These are phyloP conservation scores for Penelope pileata DNA, from an alignment of 2,113 vertebrate species.

Conservation along the genomic window DNA sequence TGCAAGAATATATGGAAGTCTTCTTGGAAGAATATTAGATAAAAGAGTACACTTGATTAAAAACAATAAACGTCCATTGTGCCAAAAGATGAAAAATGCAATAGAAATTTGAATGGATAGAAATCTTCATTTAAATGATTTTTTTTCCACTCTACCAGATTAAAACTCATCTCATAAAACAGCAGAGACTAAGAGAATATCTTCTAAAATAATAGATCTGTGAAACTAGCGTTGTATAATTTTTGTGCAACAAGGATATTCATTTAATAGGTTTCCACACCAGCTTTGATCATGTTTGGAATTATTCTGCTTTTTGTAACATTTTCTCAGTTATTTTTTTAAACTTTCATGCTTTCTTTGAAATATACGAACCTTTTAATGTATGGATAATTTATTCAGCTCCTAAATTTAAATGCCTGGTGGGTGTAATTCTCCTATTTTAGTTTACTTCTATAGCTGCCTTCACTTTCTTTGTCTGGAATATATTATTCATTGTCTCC, in stretches of 20 bases:
- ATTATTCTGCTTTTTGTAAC: constrained; percentile 75
- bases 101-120: constrained; percentile 51
- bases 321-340: constrained; percentile 69
- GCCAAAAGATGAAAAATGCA: constrained; percentile 2
- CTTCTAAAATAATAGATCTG: constrained; percentile 45
- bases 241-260: constrained; percentile 61
- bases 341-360: constrained; percentile 71
- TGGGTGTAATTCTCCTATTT: constrained; percentile 78
- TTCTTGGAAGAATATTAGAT: constrained; percentile 3
- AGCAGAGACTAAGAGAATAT: constrained; percentile 35
- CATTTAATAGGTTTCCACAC: constrained; percentile 68
- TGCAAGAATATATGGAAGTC: neutral
- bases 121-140: neutral
- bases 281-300: constrained; percentile 72
- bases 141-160: constrained; percentile 34
- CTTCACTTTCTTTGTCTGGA: constrained; percentile 77
- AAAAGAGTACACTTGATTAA: constrained; percentile 19
- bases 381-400: constrained; percentile 79
- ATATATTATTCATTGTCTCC: constrained; percentile 79
- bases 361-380: constrained; percentile 78
- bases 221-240: constrained; percentile 37
- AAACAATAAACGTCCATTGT: neutral
- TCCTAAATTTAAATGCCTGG: constrained; percentile 77
- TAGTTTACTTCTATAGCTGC: constrained; percentile 74
- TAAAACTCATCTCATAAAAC: constrained; percentile 66